phyloP scores from a whole-genome alignment of 2,797 vertebrate genomes.

The Gymnocypris eckloni region DNA sequence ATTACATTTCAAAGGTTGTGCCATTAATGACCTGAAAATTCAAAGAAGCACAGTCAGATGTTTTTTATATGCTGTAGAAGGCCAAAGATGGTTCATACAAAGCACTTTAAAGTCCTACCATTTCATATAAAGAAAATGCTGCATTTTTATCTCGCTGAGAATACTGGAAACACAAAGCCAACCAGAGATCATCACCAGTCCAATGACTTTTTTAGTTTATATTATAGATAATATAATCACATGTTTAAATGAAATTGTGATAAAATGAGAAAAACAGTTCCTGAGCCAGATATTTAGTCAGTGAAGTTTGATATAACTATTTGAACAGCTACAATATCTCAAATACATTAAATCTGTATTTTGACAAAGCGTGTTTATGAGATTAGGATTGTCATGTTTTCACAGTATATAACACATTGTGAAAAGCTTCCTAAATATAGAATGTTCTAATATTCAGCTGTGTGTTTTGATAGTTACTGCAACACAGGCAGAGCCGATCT shows the following conservation, averaged over 20 bases:
- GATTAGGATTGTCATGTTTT: constrained; percentile 51
- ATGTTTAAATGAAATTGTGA: constrained; percentile 66
- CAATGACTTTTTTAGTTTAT: neutral
- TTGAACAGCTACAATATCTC: constrained; percentile 38
- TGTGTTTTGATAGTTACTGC: neutral
- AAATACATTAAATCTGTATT: neutral
- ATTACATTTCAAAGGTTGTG: constrained; percentile 24
- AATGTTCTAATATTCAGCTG: neutral
- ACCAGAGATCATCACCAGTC: neutral
- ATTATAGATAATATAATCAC: constrained; percentile 20
- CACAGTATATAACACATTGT: neutral
- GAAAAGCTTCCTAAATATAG: neutral
- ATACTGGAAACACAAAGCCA: neutral
- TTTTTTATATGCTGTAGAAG: constrained; percentile 20
- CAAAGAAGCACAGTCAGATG: constrained; percentile 28
- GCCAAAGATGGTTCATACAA: constrained; percentile 38
- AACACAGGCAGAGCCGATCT: neutral
- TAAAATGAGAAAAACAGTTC: constrained; percentile 70
- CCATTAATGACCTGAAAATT: constrained; percentile 51
- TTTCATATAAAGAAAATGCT: constrained; percentile 6
- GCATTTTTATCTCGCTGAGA: constrained; percentile 12
- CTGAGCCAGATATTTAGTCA: constrained; percentile 74
- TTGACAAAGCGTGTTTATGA: neutral
- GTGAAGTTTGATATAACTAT: constrained; percentile 62
- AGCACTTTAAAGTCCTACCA: constrained; percentile 22